Percentiles rank a stretch among this genome's conserved stretches.
Evolutionary conservation across 2,888 invertebrate species (phyloP).

Genomic region (Pediacus dermestoides): DNA sequence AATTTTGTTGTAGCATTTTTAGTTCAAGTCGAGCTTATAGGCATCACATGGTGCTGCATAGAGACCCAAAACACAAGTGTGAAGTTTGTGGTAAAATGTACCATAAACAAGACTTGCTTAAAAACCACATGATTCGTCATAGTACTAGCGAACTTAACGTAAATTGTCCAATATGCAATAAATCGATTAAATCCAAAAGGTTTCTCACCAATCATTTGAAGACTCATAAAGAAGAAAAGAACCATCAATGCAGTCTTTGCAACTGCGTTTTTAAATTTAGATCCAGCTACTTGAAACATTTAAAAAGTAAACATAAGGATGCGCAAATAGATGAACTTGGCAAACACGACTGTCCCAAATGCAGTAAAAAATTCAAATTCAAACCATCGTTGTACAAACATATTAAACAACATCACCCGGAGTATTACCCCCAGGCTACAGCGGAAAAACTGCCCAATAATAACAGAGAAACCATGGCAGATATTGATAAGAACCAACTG

Average conservation of each 20-base stretch:
- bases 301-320: slow-evolving; percentile 21
- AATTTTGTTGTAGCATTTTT: slow-evolving; percentile 19
- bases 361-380: slow-evolving; percentile 41
- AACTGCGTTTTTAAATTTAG: slow-evolving; percentile 22
- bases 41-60: slow-evolving; percentile 46
- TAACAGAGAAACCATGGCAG: slow-evolving; percentile 17
- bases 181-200: slow-evolving; percentile 26
- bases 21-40: slow-evolving; percentile 20
- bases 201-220: slow-evolving; percentile 28
- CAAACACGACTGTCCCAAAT: slow-evolving; percentile 37
- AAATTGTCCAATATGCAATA: slow-evolving; percentile 32
- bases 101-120: slow-evolving; percentile 25
- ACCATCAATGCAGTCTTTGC: slow-evolving; percentile 34
- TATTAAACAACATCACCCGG: slow-evolving; percentile 39
- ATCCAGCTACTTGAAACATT: slow-evolving; percentile 30
- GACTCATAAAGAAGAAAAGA: slow-evolving; percentile 25
- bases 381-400: slow-evolving; percentile 43
- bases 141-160: slow-evolving; percentile 23
- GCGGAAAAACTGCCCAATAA: not conserved
- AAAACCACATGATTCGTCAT: slow-evolving; percentile 47
- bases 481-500: slow-evolving; percentile 19
- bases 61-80: slow-evolving; percentile 31
- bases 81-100: slow-evolving; percentile 33
- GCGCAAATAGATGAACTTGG: slow-evolving; percentile 8
- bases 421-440: slow-evolving; percentile 15